Evolutionary conservation across 2,113 vertebrate species (phyloP).

Genomic region (Girardinichthys multiradiatus): DNA sequence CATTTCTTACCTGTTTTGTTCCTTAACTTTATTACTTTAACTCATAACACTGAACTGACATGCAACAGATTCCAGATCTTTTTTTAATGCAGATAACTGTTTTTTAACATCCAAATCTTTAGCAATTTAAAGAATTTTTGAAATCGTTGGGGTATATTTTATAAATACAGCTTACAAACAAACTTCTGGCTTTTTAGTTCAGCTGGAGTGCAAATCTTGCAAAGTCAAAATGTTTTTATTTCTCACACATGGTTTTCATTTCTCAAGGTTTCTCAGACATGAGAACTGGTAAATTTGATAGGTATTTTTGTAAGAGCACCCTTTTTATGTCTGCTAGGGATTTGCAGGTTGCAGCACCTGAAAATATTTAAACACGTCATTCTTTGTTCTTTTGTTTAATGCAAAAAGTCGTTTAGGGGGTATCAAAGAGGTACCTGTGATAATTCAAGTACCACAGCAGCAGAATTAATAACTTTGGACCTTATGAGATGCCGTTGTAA

Average conservation of each 20-base stretch:
- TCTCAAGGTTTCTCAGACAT: slow-evolving; percentile 3
- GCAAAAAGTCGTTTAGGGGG: neutral
- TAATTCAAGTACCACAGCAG: neutral
- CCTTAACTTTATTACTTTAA: neutral
- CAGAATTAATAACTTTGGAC: neutral
- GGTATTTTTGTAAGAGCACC: slow-evolving; percentile 10
- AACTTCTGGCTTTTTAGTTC: neutral
- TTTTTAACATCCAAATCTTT: neutral
- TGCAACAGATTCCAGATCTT: neutral
- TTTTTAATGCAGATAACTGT: neutral
- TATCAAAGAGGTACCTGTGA: neutral
- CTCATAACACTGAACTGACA: neutral
- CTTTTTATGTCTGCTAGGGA: slow-evolving; percentile 1
- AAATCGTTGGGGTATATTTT: neutral
- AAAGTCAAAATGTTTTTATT: slow-evolving; percentile 16
- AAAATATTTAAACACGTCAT: neutral
- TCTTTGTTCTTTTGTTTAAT: neutral
- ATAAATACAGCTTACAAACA: neutral
- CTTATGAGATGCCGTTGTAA: neutral
- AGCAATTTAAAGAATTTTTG: neutral
- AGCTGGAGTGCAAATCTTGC: neutral
- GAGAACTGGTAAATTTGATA: neutral
- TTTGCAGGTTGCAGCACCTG: neutral
- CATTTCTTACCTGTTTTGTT: neutral
- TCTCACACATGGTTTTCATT: slow-evolving; percentile 15